phyloP scores from a whole-genome alignment of 2,113 vertebrate genomes.

The Corydoras sp. region DNA sequence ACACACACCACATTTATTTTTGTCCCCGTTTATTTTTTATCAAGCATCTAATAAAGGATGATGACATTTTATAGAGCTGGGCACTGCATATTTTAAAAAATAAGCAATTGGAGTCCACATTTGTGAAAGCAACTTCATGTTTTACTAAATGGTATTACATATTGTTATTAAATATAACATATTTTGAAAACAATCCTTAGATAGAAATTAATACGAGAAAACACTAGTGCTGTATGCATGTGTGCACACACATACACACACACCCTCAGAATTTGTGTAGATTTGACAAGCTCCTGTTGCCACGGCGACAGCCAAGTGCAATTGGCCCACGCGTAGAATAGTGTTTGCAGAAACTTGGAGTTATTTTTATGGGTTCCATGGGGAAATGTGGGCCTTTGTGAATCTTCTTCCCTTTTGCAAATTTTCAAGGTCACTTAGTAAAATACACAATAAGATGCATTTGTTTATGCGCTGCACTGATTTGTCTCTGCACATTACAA shows the following conservation, averaged over 20 bases:
- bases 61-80: no score
- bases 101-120: no score
- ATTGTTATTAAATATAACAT: neutral
- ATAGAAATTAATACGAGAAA: neutral
- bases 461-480: no score
- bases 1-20: no score
- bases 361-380: conserved; percentile 43
- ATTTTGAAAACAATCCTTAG: neutral
- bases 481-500: neutral
- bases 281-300: conserved; percentile 42
- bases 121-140: no score
- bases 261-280: conserved; percentile 10
- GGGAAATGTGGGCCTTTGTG: conserved; percentile 34
- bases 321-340: conserved; percentile 37
- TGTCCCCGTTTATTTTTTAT: no score
- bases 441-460: conserved; percentile 20
- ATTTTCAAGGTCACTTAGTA: conserved; percentile 38
- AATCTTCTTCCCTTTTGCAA: conserved; percentile 19
- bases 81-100: no score
- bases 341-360: conserved; percentile 33
- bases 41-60: no score
- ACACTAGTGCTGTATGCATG: neutral
- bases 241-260: conserved; percentile 1
- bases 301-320: conserved; percentile 35
- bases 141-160: no score